These are phyloP conservation scores for Chymomyza caudatula DNA, from an alignment of 2,888 invertebrate species.

Conservation along the genomic window DNA sequence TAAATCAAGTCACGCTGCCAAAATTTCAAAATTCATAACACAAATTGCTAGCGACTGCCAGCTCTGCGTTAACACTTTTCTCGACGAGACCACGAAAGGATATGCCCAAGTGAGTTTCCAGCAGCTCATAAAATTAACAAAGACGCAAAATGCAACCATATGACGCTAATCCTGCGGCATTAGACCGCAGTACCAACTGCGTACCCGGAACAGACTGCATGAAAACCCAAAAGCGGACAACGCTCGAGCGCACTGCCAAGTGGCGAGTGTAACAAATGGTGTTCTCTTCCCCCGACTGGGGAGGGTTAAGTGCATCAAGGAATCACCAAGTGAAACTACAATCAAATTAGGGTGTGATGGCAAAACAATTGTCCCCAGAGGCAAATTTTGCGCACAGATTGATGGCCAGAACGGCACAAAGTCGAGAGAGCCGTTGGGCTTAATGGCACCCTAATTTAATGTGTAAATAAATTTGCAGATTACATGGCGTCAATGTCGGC, in stretches of 20 bases:
- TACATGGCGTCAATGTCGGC: conserved; percentile 63
- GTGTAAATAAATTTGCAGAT: conserved; percentile 76
- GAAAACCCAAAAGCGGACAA: conserved; percentile 35
- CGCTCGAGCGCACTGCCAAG: conserved; percentile 53
- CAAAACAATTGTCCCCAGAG: conserved; percentile 78
- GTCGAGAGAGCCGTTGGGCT: conserved; percentile 52
- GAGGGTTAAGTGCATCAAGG: conserved; percentile 77
- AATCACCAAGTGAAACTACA: conserved; percentile 71
- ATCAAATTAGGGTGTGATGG: conserved; percentile 79
- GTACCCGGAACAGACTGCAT: conserved; percentile 42
- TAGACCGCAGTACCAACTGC: conserved; percentile 65
- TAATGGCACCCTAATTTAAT: conserved; percentile 77
- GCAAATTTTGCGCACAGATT: conserved; percentile 65
- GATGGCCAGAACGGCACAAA: conserved; percentile 30
- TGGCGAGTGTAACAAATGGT: conserved; percentile 69
- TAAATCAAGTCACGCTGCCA: conserved; percentile 60
- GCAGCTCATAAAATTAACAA: conserved; percentile 73
- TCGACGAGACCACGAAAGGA: conserved; percentile 18
- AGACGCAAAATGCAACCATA: conserved; percentile 74
- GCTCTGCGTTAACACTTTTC: conserved; percentile 58
- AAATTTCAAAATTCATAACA: conserved; percentile 69
- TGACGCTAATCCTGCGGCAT: conserved; percentile 74
- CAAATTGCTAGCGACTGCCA: conserved; percentile 29
- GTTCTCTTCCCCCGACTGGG: conserved; percentile 14
- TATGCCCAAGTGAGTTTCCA: conserved; percentile 59